A percentile compares a stretch with the other conserved stretches of the same genome.
Evolutionary conservation across 1,140 invertebrate species (phyloP).

Genomic region (Onthophagus taurus): DNA sequence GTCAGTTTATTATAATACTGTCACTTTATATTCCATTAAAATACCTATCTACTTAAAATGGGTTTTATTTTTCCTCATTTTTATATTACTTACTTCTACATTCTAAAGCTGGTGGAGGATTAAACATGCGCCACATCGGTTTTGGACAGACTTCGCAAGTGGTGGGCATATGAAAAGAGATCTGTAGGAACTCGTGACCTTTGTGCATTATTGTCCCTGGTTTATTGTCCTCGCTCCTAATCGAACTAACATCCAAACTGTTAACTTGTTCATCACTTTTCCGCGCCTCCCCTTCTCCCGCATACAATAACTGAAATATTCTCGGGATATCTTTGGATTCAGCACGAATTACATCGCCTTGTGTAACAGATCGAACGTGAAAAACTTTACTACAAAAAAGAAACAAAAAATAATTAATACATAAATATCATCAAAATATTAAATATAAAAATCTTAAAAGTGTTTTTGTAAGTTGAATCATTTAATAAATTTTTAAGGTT

Average conservation of each 20-base stretch:
- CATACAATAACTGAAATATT: constrained; percentile 94
- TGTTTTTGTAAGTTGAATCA: no score
- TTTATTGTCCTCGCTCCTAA: constrained; percentile 53
- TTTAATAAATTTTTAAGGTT: no score
- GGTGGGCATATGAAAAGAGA: constrained; percentile 96
- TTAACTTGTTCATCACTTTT: constrained; percentile 61
- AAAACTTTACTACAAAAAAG: constrained; percentile 81
- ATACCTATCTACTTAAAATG: no score
- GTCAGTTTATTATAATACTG: no score
- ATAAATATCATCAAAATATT: no score
- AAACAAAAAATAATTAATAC: constrained; percentile 9
- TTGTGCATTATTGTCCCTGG: constrained; percentile 76
- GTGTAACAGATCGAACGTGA: constrained; percentile 95
- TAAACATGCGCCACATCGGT: constrained; percentile 93
- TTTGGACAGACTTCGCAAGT: constrained; percentile 96
- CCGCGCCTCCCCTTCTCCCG: constrained; percentile 86
- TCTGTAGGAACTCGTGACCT: constrained; percentile 92
- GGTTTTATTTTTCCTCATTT: no score
- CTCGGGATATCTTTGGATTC: constrained; percentile 98
- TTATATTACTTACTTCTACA: constrained; percentile 69
- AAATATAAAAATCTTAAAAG: no score
- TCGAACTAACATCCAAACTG: constrained; percentile 38
- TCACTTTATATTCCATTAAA: no score
- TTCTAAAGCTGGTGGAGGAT: constrained; percentile 91
- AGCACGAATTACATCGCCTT: constrained; percentile 95